Evolutionary conservation across 2,888 invertebrate species (phyloP).

Genomic region (Selenia dentaria): DNA sequence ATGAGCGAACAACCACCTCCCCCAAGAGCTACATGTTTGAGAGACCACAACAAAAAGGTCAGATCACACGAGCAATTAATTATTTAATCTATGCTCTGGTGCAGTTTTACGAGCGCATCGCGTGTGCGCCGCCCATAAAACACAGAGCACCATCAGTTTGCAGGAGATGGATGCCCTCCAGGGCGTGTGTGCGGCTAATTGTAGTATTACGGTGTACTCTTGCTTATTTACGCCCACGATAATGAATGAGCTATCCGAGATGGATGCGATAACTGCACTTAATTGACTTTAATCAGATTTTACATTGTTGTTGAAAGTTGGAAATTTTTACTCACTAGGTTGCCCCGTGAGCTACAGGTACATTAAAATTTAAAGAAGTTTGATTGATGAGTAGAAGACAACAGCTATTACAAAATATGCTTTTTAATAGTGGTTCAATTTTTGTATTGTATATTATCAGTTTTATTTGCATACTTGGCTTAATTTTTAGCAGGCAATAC

Average conservation of each 20-base stretch:
- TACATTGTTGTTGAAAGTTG: constrained; percentile 24
- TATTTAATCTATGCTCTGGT: constrained; percentile 45
- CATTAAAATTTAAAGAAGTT: too few relatives aligned
- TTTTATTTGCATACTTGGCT: too few relatives aligned
- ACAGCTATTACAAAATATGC: too few relatives aligned
- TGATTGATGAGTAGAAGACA: too few relatives aligned
- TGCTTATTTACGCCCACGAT: constrained; percentile 48
- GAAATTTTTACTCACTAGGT: too few relatives aligned
- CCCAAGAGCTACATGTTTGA: constrained; percentile 26
- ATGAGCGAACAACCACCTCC: constrained; percentile 25
- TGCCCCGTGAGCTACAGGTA: too few relatives aligned
- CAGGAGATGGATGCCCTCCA: constrained; percentile 35
- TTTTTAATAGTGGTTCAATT: too few relatives aligned
- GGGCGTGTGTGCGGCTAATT: constrained; percentile 51
- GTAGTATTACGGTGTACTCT: constrained; percentile 50
- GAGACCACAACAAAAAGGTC: constrained; percentile 25
- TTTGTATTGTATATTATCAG: too few relatives aligned
- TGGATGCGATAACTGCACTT: constrained; percentile 33
- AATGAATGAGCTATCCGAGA: constrained; percentile 38
- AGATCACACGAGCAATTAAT: constrained; percentile 46
- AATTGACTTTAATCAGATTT: constrained; percentile 28
- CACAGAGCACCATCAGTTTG: constrained; percentile 38
- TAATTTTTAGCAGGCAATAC: too few relatives aligned
- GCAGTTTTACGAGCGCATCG: constrained; percentile 53
- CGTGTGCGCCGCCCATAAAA: constrained; percentile 53